These are phyloP conservation scores for Trichogramma dendrolimi DNA, from an alignment of 2,888 invertebrate genomes.

Conservation along the genomic window DNA sequence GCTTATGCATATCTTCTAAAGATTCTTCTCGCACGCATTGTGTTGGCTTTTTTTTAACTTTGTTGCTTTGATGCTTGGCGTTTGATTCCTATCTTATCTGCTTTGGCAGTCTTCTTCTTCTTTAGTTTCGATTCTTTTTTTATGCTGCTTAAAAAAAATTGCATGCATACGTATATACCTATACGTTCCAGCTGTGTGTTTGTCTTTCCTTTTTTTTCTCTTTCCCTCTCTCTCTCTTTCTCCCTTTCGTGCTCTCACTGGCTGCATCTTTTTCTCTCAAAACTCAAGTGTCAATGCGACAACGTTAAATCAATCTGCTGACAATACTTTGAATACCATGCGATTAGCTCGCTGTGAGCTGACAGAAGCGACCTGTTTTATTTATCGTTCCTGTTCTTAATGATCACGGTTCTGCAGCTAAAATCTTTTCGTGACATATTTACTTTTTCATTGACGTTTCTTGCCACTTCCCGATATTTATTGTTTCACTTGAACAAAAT, in stretches of 20 bases:
- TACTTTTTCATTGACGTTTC: too few species aligned
- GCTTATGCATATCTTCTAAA: not conserved
- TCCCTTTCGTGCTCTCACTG: too few species aligned
- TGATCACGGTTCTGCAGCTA: not conserved
- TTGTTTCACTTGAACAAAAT: too few species aligned
- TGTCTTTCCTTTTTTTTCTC: too few species aligned
- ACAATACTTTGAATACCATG: conserved; percentile 16
- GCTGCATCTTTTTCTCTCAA: not conserved
- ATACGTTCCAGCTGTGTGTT: too few species aligned
- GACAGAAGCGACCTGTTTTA: conserved; percentile 2
- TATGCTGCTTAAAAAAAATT: not conserved
- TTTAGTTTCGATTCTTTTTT: conserved; percentile 21
- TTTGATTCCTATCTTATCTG: conserved; percentile 27
- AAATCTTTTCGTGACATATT: too few species aligned
- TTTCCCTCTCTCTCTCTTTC: too few species aligned
- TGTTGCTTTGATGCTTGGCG: not conserved
- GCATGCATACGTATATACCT: too few species aligned
- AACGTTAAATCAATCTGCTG: conserved; percentile 27
- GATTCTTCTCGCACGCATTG: conserved; percentile 17
- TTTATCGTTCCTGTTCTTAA: conserved; percentile 7
- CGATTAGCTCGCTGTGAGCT: conserved; percentile 15
- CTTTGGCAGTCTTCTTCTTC: not conserved
- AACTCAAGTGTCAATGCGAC: conserved; percentile 24
- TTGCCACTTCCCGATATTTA: too few species aligned
- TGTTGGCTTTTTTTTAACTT: not conserved